Conservation (phyloP, 2,888 invertebrate genomes). For the Stomorhina lunata region DNA sequence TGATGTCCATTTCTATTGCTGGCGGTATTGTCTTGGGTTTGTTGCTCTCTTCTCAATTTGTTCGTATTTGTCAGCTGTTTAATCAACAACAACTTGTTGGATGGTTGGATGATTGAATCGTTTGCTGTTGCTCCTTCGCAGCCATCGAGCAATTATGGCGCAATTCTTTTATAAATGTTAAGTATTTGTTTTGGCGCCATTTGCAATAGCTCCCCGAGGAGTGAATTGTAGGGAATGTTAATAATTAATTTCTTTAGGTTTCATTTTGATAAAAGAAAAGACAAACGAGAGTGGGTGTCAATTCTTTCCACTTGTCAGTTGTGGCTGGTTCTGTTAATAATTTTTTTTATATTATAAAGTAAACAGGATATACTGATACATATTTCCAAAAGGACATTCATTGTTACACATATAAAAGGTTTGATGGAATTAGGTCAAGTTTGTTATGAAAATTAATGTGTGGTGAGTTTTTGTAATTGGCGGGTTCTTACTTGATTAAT, state of each 20-base stretch:
- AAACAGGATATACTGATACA: constrained; percentile 22
- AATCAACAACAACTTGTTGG: constrained; percentile 54
- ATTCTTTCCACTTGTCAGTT: not conserved
- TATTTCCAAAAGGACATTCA: constrained; percentile 1
- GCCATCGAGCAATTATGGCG: not conserved
- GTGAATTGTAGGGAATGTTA: constrained; percentile 10
- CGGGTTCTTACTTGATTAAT: too few relatives aligned
- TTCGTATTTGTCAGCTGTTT: constrained; percentile 26
- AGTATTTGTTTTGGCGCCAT: constrained; percentile 55
- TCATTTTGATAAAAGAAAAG: not conserved
- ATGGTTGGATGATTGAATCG: too few relatives aligned
- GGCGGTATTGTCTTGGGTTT: not conserved
- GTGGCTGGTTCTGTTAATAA: not conserved
- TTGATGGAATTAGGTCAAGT: constrained; percentile 41
- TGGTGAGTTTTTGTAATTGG: not conserved
- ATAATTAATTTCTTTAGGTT: constrained; percentile 42
- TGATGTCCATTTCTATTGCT: not conserved
- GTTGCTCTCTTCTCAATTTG: not conserved
- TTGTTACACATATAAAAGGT: too few relatives aligned
- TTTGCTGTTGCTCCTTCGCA: not conserved
- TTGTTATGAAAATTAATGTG: not conserved
- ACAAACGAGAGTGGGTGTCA: not conserved
- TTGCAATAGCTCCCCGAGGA: constrained; percentile 39
- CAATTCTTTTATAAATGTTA: not conserved
- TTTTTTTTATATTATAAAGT: not conserved